Evolutionary conservation across 2,113 vertebrate species (phyloP).

Genomic region (Odobenus rosmarus): DNA sequence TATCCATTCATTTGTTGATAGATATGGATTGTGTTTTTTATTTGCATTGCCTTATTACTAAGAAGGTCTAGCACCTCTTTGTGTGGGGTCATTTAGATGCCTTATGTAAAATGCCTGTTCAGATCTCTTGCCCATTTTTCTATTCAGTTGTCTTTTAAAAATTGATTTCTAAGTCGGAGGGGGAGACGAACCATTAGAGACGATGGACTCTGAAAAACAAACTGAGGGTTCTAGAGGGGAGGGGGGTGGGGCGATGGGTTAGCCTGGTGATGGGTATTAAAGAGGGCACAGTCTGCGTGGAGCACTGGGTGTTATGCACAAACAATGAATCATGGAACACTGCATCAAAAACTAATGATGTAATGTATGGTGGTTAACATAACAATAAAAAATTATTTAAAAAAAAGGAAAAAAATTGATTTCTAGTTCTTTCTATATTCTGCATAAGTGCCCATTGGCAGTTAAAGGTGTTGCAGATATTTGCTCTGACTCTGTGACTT

Average conservation of each 20-base stretch:
- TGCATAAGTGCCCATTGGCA: neutral
- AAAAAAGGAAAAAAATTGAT: neutral
- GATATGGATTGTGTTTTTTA: neutral
- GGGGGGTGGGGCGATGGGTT: too few species aligned
- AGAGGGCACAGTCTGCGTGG: too few species aligned
- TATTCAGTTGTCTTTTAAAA: neutral
- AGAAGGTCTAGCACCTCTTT: neutral
- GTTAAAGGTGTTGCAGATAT: neutral
- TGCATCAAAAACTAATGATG: too few species aligned
- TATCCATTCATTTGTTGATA: neutral
- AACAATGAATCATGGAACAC: too few species aligned
- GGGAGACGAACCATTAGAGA: too few species aligned
- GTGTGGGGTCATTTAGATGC: neutral
- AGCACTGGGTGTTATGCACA: too few species aligned
- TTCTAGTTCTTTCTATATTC: neutral
- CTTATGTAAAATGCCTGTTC: neutral
- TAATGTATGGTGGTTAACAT: too few species aligned
- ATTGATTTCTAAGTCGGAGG: neutral
- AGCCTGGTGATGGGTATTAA: too few species aligned
- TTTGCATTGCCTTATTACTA: neutral
- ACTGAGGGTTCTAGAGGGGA: too few species aligned
- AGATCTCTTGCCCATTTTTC: neutral
- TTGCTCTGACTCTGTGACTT: neutral
- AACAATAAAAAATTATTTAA: too few species aligned
- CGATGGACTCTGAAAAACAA: too few species aligned